Percentiles rank a stretch among this genome's conserved stretches.
phyloP scores from a whole-genome alignment of 2,888 invertebrate species.

The Drosophila tanythrix region DNA sequence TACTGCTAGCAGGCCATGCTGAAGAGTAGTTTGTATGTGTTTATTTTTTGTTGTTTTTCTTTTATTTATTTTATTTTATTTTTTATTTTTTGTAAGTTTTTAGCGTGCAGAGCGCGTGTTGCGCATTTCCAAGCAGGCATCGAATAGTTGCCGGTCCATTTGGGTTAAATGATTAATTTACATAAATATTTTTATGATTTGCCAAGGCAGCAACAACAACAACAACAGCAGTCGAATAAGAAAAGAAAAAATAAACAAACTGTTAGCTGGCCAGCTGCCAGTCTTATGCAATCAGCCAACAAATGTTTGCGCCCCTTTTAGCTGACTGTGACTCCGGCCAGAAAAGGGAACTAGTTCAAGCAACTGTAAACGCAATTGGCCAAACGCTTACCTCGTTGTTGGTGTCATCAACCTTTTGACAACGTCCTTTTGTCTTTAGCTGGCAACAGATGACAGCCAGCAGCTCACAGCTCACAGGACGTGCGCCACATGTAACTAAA shows the following conservation, averaged over 20 bases:
- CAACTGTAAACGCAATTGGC: slow-evolving; percentile 76
- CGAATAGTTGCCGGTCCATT: slow-evolving; percentile 68
- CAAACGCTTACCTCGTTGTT: slow-evolving; percentile 30
- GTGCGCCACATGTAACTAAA: slow-evolving; percentile 69
- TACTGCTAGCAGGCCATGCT: slow-evolving; percentile 46
- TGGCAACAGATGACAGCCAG: slow-evolving; percentile 71
- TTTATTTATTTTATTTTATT: slow-evolving; percentile 9
- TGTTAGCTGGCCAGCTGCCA: slow-evolving; percentile 68
- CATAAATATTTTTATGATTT: slow-evolving; percentile 81
- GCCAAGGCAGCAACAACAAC: slow-evolving; percentile 56
- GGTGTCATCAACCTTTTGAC: slow-evolving; percentile 77
- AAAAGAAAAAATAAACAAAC: slow-evolving; percentile 18
- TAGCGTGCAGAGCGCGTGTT: slow-evolving; percentile 72
- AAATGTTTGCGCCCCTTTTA: slow-evolving; percentile 63
- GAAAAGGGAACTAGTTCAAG: slow-evolving; percentile 73
- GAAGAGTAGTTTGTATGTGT: slow-evolving; percentile 31
- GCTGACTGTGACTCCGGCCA: slow-evolving; percentile 13
- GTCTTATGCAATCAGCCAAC: slow-evolving; percentile 70
- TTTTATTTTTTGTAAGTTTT: slow-evolving; percentile 18
- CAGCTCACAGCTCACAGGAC: slow-evolving; percentile 56
- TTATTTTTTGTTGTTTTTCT: slow-evolving; percentile 13
- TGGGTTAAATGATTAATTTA: slow-evolving; percentile 81
- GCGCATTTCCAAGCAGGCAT: slow-evolving; percentile 74
- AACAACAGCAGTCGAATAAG: slow-evolving; percentile 22
- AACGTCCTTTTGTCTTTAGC: slow-evolving; percentile 71